Conservation (phyloP, 2,113 vertebrate species). For the Craseonycteris thonglongyai region DNA sequence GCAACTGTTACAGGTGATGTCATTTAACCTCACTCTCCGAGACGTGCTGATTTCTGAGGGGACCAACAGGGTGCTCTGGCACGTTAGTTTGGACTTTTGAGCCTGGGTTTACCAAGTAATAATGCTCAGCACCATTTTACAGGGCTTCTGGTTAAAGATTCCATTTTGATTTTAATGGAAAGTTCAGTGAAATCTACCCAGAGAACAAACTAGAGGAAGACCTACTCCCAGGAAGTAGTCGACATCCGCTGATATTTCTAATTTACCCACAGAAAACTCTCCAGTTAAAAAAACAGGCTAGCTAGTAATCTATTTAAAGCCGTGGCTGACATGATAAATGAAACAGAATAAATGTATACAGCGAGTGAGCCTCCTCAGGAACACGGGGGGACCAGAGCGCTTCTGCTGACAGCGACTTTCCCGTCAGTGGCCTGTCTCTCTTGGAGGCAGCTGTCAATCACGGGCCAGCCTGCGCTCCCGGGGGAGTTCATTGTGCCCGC, state of each 20-base stretch:
- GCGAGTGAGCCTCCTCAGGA: slow-evolving; percentile 74
- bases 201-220: slow-evolving; percentile 11
- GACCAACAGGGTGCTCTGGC: background rate
- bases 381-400: slow-evolving; percentile 59
- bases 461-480: slow-evolving; percentile 87
- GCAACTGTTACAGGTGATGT: background rate
- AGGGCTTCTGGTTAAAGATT: background rate
- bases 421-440: slow-evolving; percentile 88
- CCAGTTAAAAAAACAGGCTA: slow-evolving; percentile 64
- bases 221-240: slow-evolving; percentile 5
- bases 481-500: slow-evolving; percentile 95
- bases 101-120: background rate
- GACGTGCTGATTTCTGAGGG: background rate
- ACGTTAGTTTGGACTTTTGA: background rate
- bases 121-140: background rate
- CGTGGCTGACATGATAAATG: slow-evolving; percentile 81
- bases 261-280: slow-evolving; percentile 33
- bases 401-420: slow-evolving; percentile 83
- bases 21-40: background rate
- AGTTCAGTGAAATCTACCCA: slow-evolving; percentile 32
- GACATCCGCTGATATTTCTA: slow-evolving; percentile 16
- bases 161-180: slow-evolving; percentile 52
- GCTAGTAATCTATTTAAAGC: slow-evolving; percentile 80
- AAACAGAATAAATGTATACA: slow-evolving; percentile 84
- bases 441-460: slow-evolving; percentile 99